Percentiles rank a stretch among this genome's conserved stretches.
Conservation (phyloP, 2,113 vertebrate species). For the Corythaeola cristata region DNA sequence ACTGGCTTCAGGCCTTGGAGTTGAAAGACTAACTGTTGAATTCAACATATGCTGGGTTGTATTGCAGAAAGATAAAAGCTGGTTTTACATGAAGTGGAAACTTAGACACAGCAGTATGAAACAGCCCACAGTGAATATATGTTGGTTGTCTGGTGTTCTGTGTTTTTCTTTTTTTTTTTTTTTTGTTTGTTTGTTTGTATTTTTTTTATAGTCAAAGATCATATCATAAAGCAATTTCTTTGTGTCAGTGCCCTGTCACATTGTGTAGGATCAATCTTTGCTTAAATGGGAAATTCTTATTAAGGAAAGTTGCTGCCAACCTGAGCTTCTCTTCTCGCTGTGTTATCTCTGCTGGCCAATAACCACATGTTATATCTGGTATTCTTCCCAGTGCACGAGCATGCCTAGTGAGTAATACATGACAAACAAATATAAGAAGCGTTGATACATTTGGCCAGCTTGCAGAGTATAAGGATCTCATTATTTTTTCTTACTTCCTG, state of each 20-base stretch:
- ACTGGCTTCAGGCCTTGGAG: not conserved
- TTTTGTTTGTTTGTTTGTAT: too few relatives aligned
- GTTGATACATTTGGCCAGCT: not conserved
- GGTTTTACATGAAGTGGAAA: not conserved
- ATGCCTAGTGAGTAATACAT: not conserved
- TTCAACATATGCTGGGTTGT: not conserved
- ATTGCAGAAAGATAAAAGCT: not conserved
- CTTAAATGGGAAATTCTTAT: not conserved
- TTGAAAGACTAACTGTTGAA: not conserved
- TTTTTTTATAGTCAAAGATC: not conserved
- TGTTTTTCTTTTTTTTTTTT: not conserved
- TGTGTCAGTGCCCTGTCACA: not conserved
- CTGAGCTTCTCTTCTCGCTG: not conserved
- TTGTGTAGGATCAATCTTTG: not conserved
- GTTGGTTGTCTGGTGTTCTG: not conserved
- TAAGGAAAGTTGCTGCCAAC: not conserved
- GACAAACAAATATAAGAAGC: slow-evolving; percentile 19
- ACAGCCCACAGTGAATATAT: not conserved
- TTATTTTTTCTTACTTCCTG: slow-evolving; percentile 10
- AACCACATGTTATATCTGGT: slow-evolving; percentile 38
- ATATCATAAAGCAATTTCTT: not conserved
- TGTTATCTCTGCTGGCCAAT: not conserved
- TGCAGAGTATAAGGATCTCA: not conserved
- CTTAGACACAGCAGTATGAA: not conserved
- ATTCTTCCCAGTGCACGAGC: not conserved